Base-by-base conservation (phyloP, 1,140 invertebrate genomes). In the Aplysia californica region DNA sequence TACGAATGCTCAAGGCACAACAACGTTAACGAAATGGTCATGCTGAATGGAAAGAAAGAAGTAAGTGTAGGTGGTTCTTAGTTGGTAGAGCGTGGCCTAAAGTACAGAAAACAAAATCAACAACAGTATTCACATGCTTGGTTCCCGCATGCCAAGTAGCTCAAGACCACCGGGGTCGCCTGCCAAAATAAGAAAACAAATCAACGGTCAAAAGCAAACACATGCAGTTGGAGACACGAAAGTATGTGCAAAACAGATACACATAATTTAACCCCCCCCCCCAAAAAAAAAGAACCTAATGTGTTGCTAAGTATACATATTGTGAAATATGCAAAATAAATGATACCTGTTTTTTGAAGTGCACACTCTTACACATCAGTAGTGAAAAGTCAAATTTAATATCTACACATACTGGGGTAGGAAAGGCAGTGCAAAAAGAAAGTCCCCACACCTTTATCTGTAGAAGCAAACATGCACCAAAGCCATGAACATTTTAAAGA, bases 151-250 rank as follows among this genome's bases (percentile, higher is more conserved):
- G 31, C 3, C 26, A 35, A 10, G 39, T 18, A 69, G 39, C 23
- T 69, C 67, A 69, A 6, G 67, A 44, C 67, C 38, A 69, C 33
- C 67, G 35, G 26, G 67, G 21, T 69, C 39, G 67, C 67, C 67
- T 69, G 67, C 36, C 39, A 44, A 69, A 44, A 26, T 15, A 10
- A 44, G 33, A 69, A 29, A 59, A 73, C 6, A 61, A 26, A 71
- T 5, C 31, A 5, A 67, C 33, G 15, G 10, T 15, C 15, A 33
- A 4, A 26, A 33, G 6, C 65, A 33, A 67, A 67, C 15, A 21
- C 26, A 66, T 31, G 35, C 2, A 31, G 64, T 21, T 66, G 23
- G n/a, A 50, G 44, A 21, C n/a, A 50, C 5, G 29, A 35, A 33
- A 35, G 35, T 20, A 2, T n/a, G 26, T 41, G 36, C 5, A 21